Evolutionary conservation across 2,113 vertebrate genomes (phyloP).

Genomic region (Pseudolaguvia tuberculata): DNA sequence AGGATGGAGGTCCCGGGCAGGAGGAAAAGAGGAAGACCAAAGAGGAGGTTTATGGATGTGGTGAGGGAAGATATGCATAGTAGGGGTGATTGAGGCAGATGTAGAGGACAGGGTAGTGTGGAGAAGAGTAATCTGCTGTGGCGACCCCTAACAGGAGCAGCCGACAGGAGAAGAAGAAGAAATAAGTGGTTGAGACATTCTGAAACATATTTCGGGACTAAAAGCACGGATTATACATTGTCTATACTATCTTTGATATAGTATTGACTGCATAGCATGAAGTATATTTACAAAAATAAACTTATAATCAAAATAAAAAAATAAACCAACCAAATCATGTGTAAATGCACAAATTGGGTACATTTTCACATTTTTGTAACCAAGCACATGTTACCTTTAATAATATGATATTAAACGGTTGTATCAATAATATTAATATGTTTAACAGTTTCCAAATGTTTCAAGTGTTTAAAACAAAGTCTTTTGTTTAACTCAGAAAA

Average conservation of each 20-base stretch:
- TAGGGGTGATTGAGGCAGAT: too few relatives aligned
- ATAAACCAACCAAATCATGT: not conserved
- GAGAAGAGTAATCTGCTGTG: too few relatives aligned
- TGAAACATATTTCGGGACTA: not conserved
- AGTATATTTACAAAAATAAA: not conserved
- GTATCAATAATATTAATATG: too few relatives aligned
- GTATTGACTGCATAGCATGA: not conserved
- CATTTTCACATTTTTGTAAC: not conserved
- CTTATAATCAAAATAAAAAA: not conserved
- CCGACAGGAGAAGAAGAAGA: too few relatives aligned
- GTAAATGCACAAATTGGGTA: not conserved
- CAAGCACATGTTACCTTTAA: not conserved
- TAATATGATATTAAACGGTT: not conserved
- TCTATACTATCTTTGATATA: not conserved
- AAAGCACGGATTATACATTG: not conserved
- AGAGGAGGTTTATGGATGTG: too few relatives aligned
- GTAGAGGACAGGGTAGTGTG: too few relatives aligned
- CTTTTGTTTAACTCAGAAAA: conserved; percentile 62
- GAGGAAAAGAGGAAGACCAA: too few relatives aligned
- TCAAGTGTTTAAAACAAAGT: not conserved
- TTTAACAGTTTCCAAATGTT: too few relatives aligned
- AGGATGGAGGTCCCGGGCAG: too few relatives aligned
- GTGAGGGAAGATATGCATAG: too few relatives aligned
- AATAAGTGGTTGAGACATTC: too few relatives aligned
- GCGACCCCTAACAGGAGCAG: too few relatives aligned